Base-by-base conservation (phyloP, 2,113 vertebrate species). In the Puffinus mauretanicus region DNA sequence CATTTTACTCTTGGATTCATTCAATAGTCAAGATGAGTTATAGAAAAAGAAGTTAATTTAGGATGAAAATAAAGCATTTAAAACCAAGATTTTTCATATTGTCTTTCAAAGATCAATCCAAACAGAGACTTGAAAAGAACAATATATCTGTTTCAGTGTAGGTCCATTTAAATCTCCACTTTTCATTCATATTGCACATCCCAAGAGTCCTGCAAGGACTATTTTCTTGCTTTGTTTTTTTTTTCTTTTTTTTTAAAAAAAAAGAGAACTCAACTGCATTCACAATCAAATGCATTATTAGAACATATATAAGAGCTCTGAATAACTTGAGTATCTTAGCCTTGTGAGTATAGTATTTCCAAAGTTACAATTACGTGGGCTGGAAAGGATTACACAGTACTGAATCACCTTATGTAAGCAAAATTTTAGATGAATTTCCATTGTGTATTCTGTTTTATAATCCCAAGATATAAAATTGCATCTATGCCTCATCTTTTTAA, bases 1-100 rank as follows among this genome's bases (percentile, higher is more conserved):
- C 93, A 96, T 97, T 97, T 98, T 97, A 62, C 95, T 96, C 94
- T 89, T 94, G 72, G 94, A 94, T 98, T 97, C 94, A 84, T 96
- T 94, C 82, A 97, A 94, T 94, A 96, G 94, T 97, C 96, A 97
- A 91, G 90, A 95, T 82, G 75, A 97, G 82, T 93, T 96, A 96
- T 22, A 97, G 77, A 94, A 96, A 93, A 97, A 94, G 65, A 75
- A 95, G 94, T 87, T 97, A 97, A 97, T 98, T 98, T 96, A 88
- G 60, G 84, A 95, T 90, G 93, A 95, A 97, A 97, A 97, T 70
- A 93, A 97, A 95, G 34, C 81, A 87, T 90, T 96, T 95, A 69
- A 91, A 97, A 90, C 66, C 20, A 81, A 32, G 19, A 8, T 27
- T 93, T 60, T 91, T 64, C 71, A 42, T 86, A 93, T 64, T 78